Percentiles rank a stretch among this genome's conserved stretches.
These are phyloP conservation scores for Ceuthmochares aereus DNA, from an alignment of 2,113 vertebrate species.

Conservation along the genomic window DNA sequence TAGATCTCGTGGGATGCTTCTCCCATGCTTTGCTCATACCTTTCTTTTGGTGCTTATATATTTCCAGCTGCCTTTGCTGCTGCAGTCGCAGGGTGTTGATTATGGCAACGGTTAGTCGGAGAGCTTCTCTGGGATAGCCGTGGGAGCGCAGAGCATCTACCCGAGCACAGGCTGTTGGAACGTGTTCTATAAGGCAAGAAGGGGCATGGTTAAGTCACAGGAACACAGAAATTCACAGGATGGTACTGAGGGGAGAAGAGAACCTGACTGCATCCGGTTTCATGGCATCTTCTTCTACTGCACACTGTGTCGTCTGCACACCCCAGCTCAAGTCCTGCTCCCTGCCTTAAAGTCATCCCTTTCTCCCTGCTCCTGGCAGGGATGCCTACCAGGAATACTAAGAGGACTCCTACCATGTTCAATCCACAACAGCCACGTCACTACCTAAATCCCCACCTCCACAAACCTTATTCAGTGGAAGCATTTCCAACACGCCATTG, in stretches of 20 bases:
- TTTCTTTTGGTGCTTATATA: slow-evolving; percentile 99
- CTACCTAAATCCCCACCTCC: not conserved
- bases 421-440: slow-evolving; percentile 1
- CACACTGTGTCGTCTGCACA: not conserved
- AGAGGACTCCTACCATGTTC: not conserved
- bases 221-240: not conserved
- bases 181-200: slow-evolving; percentile 85
- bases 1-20: not conserved
- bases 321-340: not conserved
- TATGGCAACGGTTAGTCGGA: slow-evolving; percentile 95
- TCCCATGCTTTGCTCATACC: slow-evolving; percentile 72
- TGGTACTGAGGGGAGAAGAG: not conserved
- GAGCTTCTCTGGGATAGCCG: slow-evolving; percentile 95
- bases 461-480: not conserved
- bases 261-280: not conserved
- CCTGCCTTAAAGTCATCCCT: not conserved
- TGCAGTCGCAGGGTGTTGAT: slow-evolving; percentile 96
- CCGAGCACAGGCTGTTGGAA: slow-evolving; percentile 95
- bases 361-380: not conserved
- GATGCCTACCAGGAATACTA: not conserved
- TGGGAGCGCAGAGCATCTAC: slow-evolving; percentile 97
- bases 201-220: not conserved
- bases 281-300: not conserved
- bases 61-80: slow-evolving; percentile 95
- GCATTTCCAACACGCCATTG: not conserved